Evolutionary conservation across 2,113 vertebrate species (phyloP).

Genomic region (Elaphurus davidianus): DNA sequence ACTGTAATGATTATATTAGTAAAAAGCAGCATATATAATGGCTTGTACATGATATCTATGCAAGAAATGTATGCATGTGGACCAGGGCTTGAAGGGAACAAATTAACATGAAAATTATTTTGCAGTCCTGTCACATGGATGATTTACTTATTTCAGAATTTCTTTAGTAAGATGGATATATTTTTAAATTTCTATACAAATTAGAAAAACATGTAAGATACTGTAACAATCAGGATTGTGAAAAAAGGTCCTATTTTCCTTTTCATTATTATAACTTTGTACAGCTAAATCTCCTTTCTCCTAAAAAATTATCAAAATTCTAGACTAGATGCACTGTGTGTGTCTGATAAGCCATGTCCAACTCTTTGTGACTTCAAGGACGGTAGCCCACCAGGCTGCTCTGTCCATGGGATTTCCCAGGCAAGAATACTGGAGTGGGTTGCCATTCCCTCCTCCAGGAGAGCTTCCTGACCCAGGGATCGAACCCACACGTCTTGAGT

Average conservation of each 20-base stretch:
- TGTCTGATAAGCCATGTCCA: neutral
- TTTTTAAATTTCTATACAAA: neutral
- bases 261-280: neutral
- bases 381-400: accelerated
- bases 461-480: neutral
- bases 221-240: neutral
- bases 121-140: neutral
- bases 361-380: neutral
- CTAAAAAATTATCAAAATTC: neutral
- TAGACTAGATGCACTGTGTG: neutral
- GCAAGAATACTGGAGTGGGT: neutral
- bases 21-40: neutral
- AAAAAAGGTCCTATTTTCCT: neutral
- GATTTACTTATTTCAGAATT: neutral
- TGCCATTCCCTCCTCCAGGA: neutral
- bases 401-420: neutral
- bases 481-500: neutral
- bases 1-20: neutral
- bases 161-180: neutral
- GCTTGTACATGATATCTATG: neutral
- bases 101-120: neutral
- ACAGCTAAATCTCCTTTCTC: neutral
- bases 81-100: neutral
- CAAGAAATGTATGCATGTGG: neutral
- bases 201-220: neutral